Evolutionary conservation across 2,888 invertebrate species (phyloP), one percentile per base, ranked within the genome.

Genomic region (Patella pellucida): DNA sequence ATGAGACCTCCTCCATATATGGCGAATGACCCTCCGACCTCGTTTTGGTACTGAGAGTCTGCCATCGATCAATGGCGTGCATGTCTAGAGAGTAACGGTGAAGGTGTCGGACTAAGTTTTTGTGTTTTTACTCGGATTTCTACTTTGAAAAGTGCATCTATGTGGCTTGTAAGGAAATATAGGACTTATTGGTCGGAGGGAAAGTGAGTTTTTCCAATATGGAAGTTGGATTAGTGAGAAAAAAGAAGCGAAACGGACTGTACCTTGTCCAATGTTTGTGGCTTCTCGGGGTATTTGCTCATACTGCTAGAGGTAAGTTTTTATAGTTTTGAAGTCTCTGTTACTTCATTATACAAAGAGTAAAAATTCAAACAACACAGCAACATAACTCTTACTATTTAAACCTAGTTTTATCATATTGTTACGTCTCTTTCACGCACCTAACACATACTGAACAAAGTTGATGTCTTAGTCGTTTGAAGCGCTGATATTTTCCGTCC

Each of bases 91-190:
- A 19, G 23, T 19, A 23, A 62, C 62, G 62, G 19, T 62, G 19
- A 62, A 23, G 41, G 41, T 62, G 11, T 62, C 62, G 19, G 19
- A 62, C 62, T 62, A 62, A 62, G 62, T 62, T 62, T 41, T 62
- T 62, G 62, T 62, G 62, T 62, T 62, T 62, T 12, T 62, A 19
- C 23, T 62, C 23, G 62, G 62, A 62, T 62, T 62, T 62, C 62
- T 62, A 62, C 12, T 23, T 62, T 62, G 62, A 62, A 62, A 62
- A 62, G 62, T 62, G 62, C 62, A 62, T 62, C 62, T 62, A 62
- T 62, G 62, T 62, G 62, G 62, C 62, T 62, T 62, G 62, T 62
- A 62, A 62, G 62, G 62, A 62, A 62, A 62, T 62, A 62, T 62
- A 62, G 62, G 62, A 62, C 62, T 62, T 3, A 62, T 62, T 62